Base-by-base conservation (phyloP, 2,888 invertebrate genomes). In the Polia nebulosa region DNA sequence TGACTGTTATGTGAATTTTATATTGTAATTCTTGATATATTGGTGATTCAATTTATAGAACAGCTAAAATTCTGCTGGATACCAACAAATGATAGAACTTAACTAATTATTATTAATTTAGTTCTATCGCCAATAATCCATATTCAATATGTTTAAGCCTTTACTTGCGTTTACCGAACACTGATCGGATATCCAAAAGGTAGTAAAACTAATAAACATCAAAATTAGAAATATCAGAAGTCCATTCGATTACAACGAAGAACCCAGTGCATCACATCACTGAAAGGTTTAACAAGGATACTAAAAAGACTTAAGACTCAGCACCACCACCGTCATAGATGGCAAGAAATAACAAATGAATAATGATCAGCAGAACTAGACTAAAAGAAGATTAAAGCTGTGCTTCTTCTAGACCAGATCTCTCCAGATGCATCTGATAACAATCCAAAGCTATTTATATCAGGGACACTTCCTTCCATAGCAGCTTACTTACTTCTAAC, bases 11-110 rank as follows among this genome's bases (percentile, higher is more conserved):
- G 27, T 61, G 52, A 73, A 65, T 65, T 68, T 71, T 41, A 72
- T 41, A 72, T 61, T 67, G 15, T 39, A 56, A 29, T 34, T 32
- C 70, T 62, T 76, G 49, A 67, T 65, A 22, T 53, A 70, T 60
- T 65, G 49, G 22, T n/a, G 27, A 77, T 55, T 17, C 11, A 52
- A 52, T 63, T 27, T 55, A 39, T 39, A 1, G 47, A 41, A 22
- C n/a, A 27, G 34, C 17, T 71, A 25, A 15, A 25, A 32, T 9
- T 13, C 20, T 49, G 27, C 15, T 22, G 7, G 15, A 59, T n/a
- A 36, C 17, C 20, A 22, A 29, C 2, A 1, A 13, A 67, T n/a
- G 15, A 5, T 29, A 8, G 1, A 52, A 20, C 13, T n/a, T 6
- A 17, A 17, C 39, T 25, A 15, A 25, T 15, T n/a, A n/a, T n/a